A percentile compares a stretch with the other conserved stretches of the same genome.
phyloP scores from a whole-genome alignment of 2,888 invertebrate species.

The Chaetoderma sp. region DNA sequence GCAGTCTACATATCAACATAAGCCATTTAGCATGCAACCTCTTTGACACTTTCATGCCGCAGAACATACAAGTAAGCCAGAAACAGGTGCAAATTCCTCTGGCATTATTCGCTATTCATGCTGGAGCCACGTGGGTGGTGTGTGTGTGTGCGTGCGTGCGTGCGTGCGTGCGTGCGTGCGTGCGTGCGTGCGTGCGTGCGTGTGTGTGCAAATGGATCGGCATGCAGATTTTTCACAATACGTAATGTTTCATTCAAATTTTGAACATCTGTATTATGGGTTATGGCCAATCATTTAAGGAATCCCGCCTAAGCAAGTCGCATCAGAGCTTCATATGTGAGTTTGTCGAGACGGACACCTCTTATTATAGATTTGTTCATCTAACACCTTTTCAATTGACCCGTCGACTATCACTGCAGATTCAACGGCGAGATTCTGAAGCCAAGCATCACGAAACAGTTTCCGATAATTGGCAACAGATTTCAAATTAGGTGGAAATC shows the following conservation, averaged over 20 bases:
- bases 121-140: too few species aligned
- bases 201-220: too few species aligned
- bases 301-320: slow-evolving; percentile 16
- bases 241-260: too few species aligned
- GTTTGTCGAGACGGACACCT: slow-evolving; percentile 21
- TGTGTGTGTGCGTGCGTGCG: too few species aligned
- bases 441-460: slow-evolving; percentile 39
- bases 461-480: slow-evolving; percentile 38
- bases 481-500: slow-evolving; percentile 40
- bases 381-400: slow-evolving; percentile 34
- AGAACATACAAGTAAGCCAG: neutral
- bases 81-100: too few species aligned
- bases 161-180: too few species aligned
- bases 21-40: neutral
- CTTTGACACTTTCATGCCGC: neutral
- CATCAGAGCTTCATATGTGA: slow-evolving; percentile 36
- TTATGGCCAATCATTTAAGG: too few species aligned
- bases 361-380: slow-evolving; percentile 26
- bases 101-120: too few species aligned
- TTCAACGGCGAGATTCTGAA: slow-evolving; percentile 38
- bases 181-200: too few species aligned
- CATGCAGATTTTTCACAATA: too few species aligned
- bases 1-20: neutral
- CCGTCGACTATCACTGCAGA: slow-evolving; percentile 42
- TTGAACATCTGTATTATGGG: slow-evolving; percentile 1